A percentile compares a stretch with the other conserved stretches of the same genome.
These are phyloP conservation scores for Ditylenchus dipsaci DNA, from an alignment of 1,140 invertebrate genomes.

Conservation along the genomic window DNA sequence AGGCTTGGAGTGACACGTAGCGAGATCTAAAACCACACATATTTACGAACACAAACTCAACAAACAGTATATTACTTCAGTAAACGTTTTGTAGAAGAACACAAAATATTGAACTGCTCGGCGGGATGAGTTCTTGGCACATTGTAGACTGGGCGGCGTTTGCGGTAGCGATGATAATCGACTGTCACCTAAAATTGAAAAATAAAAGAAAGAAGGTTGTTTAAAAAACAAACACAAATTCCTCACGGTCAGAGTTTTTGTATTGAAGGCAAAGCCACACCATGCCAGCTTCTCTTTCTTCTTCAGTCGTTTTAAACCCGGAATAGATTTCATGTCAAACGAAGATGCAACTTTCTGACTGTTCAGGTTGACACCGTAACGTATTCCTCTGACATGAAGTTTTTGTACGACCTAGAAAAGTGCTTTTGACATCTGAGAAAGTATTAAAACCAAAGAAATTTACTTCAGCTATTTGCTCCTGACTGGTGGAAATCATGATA, in stretches of 20 bases:
- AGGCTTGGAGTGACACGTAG: neutral
- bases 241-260: slow-evolving; percentile 20
- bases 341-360: slow-evolving; percentile 10
- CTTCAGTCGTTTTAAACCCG: slow-evolving; percentile 8
- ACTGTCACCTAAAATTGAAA: slow-evolving; percentile 21
- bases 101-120: slow-evolving; percentile 12
- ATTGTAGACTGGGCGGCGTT: slow-evolving; percentile 3
- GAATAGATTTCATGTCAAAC: neutral
- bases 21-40: slow-evolving; percentile 1
- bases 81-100: slow-evolving; percentile 18
- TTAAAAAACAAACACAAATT: slow-evolving; percentile 12
- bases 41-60: too few relatives aligned
- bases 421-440: neutral
- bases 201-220: neutral
- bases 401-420: slow-evolving; percentile 10
- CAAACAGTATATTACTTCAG: neutral
- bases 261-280: slow-evolving; percentile 25
- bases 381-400: neutral
- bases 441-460: neutral
- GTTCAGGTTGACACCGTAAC: slow-evolving; percentile 9
- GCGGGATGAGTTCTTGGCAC: neutral
- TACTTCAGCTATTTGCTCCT: slow-evolving; percentile 21
- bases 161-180: slow-evolving; percentile 24
- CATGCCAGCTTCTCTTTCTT: slow-evolving; percentile 20
- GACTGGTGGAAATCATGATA: slow-evolving; percentile 14